These are phyloP conservation scores for Avahi laniger DNA, from an alignment of 2,797 vertebrate genomes.

Conservation along the genomic window DNA sequence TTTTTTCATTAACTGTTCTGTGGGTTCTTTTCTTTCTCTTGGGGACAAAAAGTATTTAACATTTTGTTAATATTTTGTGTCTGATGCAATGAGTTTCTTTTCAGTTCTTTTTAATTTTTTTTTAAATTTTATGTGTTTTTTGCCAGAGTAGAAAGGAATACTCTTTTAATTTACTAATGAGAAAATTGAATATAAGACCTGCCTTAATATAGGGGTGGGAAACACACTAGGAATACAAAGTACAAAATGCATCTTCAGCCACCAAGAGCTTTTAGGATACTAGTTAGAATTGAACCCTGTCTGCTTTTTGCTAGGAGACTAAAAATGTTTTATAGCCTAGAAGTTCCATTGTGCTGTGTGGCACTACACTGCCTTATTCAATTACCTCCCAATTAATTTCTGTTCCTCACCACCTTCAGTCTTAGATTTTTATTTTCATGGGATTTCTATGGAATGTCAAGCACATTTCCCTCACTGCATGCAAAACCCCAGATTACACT, in stretches of 20 bases:
- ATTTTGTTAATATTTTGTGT: neutral
- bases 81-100: neutral
- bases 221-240: neutral
- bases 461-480: neutral
- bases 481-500: rapidly evolving
- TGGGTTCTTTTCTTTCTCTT: neutral
- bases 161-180: neutral
- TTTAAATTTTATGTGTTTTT: neutral
- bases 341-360: rapidly evolving
- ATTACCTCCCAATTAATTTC: rapidly evolving
- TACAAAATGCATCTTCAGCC: neutral
- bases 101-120: neutral
- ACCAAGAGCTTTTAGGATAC: neutral
- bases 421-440: neutral
- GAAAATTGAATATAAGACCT: neutral
- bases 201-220: neutral
- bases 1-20: neutral
- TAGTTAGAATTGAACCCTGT: too few relatives aligned
- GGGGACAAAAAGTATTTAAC: neutral
- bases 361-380: rapidly evolving
- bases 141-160: neutral
- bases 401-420: neutral
- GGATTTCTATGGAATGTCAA: neutral
- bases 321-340: rapidly evolving
- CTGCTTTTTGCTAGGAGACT: neutral